Evolutionary conservation across 2,888 invertebrate genomes (phyloP).

Genomic region (Myathropa florea): DNA sequence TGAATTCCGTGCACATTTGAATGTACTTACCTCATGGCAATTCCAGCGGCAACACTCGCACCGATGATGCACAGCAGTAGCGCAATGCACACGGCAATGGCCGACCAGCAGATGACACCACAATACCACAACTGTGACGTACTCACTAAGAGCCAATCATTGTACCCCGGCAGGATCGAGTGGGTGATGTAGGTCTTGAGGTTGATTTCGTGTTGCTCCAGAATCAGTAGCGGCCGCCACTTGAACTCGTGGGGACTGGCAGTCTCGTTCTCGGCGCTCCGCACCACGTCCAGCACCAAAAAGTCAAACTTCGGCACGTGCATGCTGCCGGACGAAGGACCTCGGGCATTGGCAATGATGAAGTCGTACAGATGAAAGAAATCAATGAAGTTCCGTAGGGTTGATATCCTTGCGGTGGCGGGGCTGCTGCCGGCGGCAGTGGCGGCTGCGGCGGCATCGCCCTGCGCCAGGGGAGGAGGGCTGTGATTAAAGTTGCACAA

Average conservation of each 20-base stretch:
- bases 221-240: slow-evolving; percentile 80
- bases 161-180: slow-evolving; percentile 79
- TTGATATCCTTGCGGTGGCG: slow-evolving; percentile 71
- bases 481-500: slow-evolving; percentile 34
- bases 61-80: slow-evolving; percentile 77
- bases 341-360: slow-evolving; percentile 74
- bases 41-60: slow-evolving; percentile 79
- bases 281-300: slow-evolving; percentile 79
- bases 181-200: slow-evolving; percentile 78
- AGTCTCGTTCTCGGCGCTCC: slow-evolving; percentile 56
- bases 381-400: slow-evolving; percentile 77
- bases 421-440: neutral
- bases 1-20: neutral
- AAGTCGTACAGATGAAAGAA: slow-evolving; percentile 80
- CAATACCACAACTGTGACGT: slow-evolving; percentile 78
- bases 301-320: slow-evolving; percentile 78
- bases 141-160: slow-evolving; percentile 79
- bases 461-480: neutral
- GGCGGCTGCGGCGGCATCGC: neutral
- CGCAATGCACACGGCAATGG: slow-evolving; percentile 77
- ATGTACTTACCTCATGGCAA: slow-evolving; percentile 78
- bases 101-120: slow-evolving; percentile 79
- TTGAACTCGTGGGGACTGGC: slow-evolving; percentile 72
- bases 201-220: slow-evolving; percentile 77
- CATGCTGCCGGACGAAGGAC: slow-evolving; percentile 24